phyloP scores from a whole-genome alignment of 2,797 vertebrate genomes.

The Etheostoma nigrum region DNA sequence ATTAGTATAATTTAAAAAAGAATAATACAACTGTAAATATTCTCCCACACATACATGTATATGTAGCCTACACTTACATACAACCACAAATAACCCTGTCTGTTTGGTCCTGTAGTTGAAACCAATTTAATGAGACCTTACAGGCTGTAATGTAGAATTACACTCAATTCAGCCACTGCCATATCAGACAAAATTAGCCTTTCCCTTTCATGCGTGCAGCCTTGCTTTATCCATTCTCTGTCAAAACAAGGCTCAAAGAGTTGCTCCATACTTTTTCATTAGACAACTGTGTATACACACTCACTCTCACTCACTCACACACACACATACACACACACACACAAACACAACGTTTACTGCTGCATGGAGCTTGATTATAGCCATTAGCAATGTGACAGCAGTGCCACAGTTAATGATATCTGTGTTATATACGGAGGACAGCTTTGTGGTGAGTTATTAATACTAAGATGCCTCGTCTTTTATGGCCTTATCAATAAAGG shows the following conservation, averaged over 20 bases:
- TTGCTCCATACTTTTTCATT: slow-evolving; percentile 47
- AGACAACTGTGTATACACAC: slow-evolving; percentile 22
- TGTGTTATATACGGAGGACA: slow-evolving; percentile 69
- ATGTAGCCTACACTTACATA: not conserved
- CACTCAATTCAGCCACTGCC: slow-evolving; percentile 44
- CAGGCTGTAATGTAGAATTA: slow-evolving; percentile 54
- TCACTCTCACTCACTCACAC: slow-evolving; percentile 13
- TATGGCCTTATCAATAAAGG: slow-evolving; percentile 74
- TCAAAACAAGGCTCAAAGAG: slow-evolving; percentile 67
- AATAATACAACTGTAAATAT: not conserved
- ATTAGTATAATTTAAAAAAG: not conserved
- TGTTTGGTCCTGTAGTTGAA: slow-evolving; percentile 26
- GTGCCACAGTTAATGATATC: slow-evolving; percentile 77
- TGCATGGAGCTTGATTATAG: slow-evolving; percentile 76
- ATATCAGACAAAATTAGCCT: slow-evolving; percentile 62
- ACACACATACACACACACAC: slow-evolving; percentile 23
- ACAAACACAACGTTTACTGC: slow-evolving; percentile 51
- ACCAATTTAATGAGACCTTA: slow-evolving; percentile 53
- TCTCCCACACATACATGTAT: not conserved
- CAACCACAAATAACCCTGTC: slow-evolving; percentile 35
- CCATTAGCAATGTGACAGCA: slow-evolving; percentile 75
- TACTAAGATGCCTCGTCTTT: slow-evolving; percentile 63
- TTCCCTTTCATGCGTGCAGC: slow-evolving; percentile 45
- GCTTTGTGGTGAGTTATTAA: slow-evolving; percentile 75
- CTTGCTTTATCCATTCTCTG: slow-evolving; percentile 61